Evolutionary conservation across 2,113 vertebrate genomes (phyloP), one percentile per base, ranked within the genome.

Genomic region (Menura novaehollandiae): DNA sequence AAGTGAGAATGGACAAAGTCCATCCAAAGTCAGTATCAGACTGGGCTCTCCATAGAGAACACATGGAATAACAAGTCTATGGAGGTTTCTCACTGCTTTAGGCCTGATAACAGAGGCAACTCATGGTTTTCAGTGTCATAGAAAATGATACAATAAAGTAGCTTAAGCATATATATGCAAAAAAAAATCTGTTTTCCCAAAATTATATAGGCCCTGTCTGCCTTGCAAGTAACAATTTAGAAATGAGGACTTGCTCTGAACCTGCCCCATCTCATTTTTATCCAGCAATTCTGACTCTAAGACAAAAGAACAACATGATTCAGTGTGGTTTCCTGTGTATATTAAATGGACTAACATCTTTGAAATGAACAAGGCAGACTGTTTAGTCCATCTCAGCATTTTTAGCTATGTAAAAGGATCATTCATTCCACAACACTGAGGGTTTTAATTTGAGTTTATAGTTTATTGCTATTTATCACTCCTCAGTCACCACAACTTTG

Each of bases 361-460:
- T 81, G 46, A 79, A 84, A 88, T 52, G 3, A 86, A n/a, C 32
- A 77, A 71, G 64, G 6, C 35, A 86, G 66, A 59, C 37, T 56
- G 5, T 47, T 58, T 81, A 74, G 59, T 46, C 26, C 39, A 37
- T 41, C 59, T 78, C 68, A 89, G 44, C 53, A 43, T 35, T 92
- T 72, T 90, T 30, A 43, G 55, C 51, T 85, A 7, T 46, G 21
- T 56, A 24, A 60, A 64, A 86, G 13, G 43, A 82, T 86, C 44
- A 84, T 88, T 91, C 81, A 81, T 20, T 81, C 47, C 46, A 66
- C 10, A 58, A 24, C 23, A 63, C 66, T 67, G 37, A 24, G 79
- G 72, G 39, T 79, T 82, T 95, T 93, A 92, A 91, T 94, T 82
- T 85, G 53, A 80, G 22, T 93, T 93, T 94, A 85, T 66, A 59